phyloP scores from a whole-genome alignment of 53 echinoderm and acorn worm species.

The Crossaster papposus region DNA sequence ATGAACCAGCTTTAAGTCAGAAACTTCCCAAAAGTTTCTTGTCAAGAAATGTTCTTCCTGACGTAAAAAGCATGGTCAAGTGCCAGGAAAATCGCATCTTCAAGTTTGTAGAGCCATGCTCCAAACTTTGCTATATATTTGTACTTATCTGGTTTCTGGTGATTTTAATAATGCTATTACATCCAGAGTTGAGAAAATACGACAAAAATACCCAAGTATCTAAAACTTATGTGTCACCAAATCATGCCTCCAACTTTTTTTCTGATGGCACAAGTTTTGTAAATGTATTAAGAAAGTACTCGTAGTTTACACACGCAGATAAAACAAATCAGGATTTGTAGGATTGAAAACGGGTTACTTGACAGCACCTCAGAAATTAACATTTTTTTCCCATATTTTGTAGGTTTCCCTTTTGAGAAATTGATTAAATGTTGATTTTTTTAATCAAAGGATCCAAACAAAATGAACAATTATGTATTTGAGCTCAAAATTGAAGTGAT shows the following conservation, averaged over 20 bases:
- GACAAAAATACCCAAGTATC: neutral
- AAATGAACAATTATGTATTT: neutral
- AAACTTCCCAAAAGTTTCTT: too few relatives aligned
- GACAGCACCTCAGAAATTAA: neutral
- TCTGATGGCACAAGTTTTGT: neutral
- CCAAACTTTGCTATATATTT: too few relatives aligned
- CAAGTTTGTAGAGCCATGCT: too few relatives aligned
- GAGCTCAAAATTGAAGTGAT: too few relatives aligned
- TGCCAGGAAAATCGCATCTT: too few relatives aligned
- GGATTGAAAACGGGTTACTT: neutral
- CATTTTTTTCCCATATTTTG: neutral
- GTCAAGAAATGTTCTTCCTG: too few relatives aligned
- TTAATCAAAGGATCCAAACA: neutral
- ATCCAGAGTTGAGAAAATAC: neutral
- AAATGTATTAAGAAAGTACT: neutral
- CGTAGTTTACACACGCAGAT: too few relatives aligned
- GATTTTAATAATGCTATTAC: too few relatives aligned
- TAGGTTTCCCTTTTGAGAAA: neutral
- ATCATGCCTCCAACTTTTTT: neutral
- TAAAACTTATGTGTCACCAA: neutral
- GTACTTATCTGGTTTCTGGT: too few relatives aligned
- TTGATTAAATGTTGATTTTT: neutral
- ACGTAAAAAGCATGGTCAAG: too few relatives aligned
- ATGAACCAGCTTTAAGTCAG: too few relatives aligned
- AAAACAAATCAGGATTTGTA: neutral